These are phyloP conservation scores for Callosobruchus maculatus DNA, from an alignment of 2,888 invertebrate genomes.

Conservation along the genomic window DNA sequence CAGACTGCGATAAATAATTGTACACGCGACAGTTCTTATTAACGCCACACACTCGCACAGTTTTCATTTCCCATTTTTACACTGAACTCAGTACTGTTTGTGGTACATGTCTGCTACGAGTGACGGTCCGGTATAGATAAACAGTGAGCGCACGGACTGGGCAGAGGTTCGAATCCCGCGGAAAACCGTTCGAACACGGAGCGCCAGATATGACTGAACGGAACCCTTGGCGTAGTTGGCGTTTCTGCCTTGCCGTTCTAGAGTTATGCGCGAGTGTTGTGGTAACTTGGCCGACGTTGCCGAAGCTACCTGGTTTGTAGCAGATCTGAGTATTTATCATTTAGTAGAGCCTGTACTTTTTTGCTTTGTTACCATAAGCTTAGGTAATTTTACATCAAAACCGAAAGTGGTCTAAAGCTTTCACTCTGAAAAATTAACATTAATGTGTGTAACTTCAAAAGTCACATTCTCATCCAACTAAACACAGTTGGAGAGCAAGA, in stretches of 20 bases:
- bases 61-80: neutral
- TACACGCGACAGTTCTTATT: conserved; percentile 9
- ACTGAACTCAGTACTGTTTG: neutral
- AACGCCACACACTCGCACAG: neutral
- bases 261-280: neutral
- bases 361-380: no score
- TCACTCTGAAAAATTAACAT: no score
- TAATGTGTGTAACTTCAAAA: no score
- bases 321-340: neutral
- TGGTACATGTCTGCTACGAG: neutral
- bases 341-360: no score
- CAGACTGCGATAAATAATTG: no score
- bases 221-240: neutral
- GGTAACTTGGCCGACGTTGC: neutral
- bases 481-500: no score
- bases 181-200: neutral
- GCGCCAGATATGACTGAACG: neutral
- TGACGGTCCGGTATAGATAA: neutral
- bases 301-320: neutral
- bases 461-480: no score
- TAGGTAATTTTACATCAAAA: no score
- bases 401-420: no score
- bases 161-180: neutral
- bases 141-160: neutral
- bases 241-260: neutral